Evolutionary conservation across 2,797 vertebrate genomes (phyloP), one percentile per base, ranked within the genome.

Genomic region (Carcharodon carcharias): DNA sequence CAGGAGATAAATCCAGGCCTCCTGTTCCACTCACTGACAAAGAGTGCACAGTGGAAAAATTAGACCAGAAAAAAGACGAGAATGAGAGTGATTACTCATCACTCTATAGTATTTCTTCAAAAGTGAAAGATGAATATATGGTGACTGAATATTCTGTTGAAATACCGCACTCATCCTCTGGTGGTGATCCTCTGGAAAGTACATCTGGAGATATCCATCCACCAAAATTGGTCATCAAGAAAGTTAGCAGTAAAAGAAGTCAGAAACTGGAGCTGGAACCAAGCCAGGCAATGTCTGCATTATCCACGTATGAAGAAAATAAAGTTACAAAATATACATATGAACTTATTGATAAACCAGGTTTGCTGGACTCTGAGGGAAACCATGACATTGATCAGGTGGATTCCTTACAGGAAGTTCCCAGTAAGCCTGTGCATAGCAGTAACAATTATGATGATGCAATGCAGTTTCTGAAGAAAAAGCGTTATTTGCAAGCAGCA

Each of bases 391-490:
- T 99, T 0, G 99, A 99, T 97, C 98, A 99, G 16, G 99, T 98
- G 0, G 99, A 99, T 97, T 97, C 98, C 3, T 98, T 99, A 96
- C 99, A 99, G 96, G 99, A 98, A 96, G 69, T 95, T 96, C 98
- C 98, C 96, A 97, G 98, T 77, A 99, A 99, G 97, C 99, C 99
- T 63, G 98, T 98, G 80, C 98, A 98, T 80, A 99, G 98, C 98
- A 99, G 99, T 97, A 99, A 99, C 97, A 99, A 99, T 97, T 99
- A 99, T 0, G 99, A 99, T 0, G 99, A 99, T 28, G 99, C 99
- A 97, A 99, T 99, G 99, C 99, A 99, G 97, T 99, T 99, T 97
- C 98, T 99, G 97, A 99, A 99, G 98, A 99, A 99, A 97, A 99
- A 99, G 96, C 98, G 99, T 0, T 99, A 99, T 97, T 98, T 99